phyloP scores from a whole-genome alignment of 2,113 vertebrate genomes.

The Rallus limicola region DNA sequence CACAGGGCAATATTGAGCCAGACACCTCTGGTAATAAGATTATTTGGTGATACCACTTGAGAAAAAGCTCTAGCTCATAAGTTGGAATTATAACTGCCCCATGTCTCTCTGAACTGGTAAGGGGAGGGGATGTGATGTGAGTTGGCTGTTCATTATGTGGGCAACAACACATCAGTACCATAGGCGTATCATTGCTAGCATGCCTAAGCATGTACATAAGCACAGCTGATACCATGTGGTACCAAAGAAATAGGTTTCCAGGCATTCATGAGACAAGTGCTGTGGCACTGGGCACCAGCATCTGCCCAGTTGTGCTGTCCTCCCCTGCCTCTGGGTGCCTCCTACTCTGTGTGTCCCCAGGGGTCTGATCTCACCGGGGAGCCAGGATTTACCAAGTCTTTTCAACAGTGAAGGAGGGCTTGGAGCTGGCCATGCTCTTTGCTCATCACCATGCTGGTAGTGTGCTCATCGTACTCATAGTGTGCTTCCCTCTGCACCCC shows the following conservation, averaged over 20 bases:
- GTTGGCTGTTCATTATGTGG: neutral
- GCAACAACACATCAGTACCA: neutral
- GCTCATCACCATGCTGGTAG: neutral
- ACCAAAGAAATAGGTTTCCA: neutral
- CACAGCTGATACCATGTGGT: neutral
- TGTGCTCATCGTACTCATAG: neutral
- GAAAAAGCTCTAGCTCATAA: neutral
- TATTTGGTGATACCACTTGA: neutral
- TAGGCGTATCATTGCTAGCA: fast-evolving
- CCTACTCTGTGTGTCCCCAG: neutral
- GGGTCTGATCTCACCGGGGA: neutral
- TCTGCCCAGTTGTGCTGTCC: neutral
- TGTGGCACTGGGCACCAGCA: neutral
- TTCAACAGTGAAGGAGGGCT: neutral
- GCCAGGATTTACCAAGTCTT: neutral
- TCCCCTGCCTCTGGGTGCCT: neutral
- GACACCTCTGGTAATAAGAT: neutral
- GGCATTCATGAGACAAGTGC: neutral
- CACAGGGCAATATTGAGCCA: neutral
- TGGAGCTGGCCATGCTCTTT: neutral
- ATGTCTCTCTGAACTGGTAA: neutral
- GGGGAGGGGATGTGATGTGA: neutral
- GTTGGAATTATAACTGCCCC: neutral
- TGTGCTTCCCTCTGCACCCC: neutral
- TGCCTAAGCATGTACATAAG: neutral